Percentiles rank a stretch among this genome's conserved stretches.
These are phyloP conservation scores for Bucco capensis DNA, from an alignment of 2,113 vertebrate genomes.

Conservation along the genomic window DNA sequence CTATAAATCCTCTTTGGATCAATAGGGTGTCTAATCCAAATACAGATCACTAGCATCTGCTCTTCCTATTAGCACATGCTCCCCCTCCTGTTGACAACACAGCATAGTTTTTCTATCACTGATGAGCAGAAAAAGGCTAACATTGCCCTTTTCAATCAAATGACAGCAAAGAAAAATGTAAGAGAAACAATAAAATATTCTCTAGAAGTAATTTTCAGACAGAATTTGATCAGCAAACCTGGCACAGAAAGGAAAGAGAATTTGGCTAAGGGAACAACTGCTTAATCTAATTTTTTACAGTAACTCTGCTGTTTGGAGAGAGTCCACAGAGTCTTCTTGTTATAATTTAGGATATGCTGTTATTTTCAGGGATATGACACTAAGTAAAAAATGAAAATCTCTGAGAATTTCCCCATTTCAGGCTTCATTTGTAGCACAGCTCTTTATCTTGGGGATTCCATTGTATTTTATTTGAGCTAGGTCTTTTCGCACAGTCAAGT, in stretches of 20 bases:
- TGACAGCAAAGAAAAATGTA: neutral
- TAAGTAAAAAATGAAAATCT: neutral
- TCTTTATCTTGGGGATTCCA: constrained; percentile 33
- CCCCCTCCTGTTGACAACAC: constrained; percentile 42
- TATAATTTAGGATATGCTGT: neutral
- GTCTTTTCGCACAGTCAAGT: constrained; percentile 47
- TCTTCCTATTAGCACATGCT: constrained; percentile 16
- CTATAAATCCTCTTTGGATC: constrained; percentile 72
- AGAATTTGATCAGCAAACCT: neutral
- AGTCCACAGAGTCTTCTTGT: neutral
- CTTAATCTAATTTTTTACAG: neutral
- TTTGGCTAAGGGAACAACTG: neutral
- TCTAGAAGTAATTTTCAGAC: neutral
- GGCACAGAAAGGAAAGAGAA: neutral
- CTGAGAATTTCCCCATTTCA: neutral
- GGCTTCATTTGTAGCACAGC: neutral
- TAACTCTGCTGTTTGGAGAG: neutral
- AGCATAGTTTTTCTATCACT: constrained; percentile 30
- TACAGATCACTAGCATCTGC: constrained; percentile 24
- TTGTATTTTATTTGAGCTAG: constrained; percentile 6
- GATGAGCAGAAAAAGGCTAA: constrained; percentile 3
- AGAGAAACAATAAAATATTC: constrained; percentile 2
- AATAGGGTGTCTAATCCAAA: constrained; percentile 64
- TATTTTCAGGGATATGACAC: neutral
- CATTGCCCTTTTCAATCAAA: neutral